Percentiles rank a stretch among this genome's conserved stretches.
These are phyloP conservation scores for Ahaetulla prasina DNA, from an alignment of 2,113 vertebrate species.

Conservation along the genomic window DNA sequence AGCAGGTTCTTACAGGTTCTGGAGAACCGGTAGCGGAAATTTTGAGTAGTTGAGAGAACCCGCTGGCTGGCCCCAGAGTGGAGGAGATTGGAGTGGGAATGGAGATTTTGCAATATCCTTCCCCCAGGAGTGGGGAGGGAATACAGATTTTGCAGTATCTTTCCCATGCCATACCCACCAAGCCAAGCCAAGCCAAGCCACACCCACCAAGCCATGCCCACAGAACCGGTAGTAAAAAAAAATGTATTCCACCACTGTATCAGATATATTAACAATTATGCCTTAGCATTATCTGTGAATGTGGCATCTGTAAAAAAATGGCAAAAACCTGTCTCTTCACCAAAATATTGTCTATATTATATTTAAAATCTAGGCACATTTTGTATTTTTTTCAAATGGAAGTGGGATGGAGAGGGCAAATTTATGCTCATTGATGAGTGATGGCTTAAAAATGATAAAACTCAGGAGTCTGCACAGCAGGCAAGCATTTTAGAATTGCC, in stretches of 20 bases:
- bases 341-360: background rate
- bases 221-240: no score
- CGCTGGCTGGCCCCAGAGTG: no score
- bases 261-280: background rate
- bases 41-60: no score
- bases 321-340: background rate
- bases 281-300: background rate
- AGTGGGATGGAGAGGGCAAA: background rate
- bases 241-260: background rate
- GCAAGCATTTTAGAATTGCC: constrained; percentile 19
- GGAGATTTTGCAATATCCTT: no score
- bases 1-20: no score
- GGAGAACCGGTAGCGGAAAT: no score
- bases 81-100: no score
- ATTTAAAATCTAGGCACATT: background rate
- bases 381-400: background rate
- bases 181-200: no score
- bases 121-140: no score
- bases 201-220: no score
- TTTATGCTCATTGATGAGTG: background rate
- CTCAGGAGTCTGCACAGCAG: background rate
- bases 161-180: no score
- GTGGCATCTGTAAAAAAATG: background rate
- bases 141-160: no score
- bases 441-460: background rate